Evolutionary conservation across 2,113 vertebrate species (phyloP).

Genomic region (Apodemus sylvaticus): DNA sequence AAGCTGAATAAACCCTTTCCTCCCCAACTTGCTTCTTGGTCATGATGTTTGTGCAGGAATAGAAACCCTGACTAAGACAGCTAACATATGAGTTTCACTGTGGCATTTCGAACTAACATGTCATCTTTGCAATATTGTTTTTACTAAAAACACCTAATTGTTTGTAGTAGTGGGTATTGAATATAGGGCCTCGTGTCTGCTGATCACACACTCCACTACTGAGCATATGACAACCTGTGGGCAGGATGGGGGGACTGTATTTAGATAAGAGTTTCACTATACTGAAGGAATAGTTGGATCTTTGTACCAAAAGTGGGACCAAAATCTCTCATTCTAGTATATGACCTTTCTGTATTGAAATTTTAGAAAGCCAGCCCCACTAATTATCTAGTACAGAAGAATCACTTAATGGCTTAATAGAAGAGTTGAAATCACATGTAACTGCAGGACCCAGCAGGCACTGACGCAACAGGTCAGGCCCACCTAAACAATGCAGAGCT

Average conservation of each 20-base stretch:
- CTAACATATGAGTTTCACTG: background rate
- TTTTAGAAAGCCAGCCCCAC: conserved; percentile 2
- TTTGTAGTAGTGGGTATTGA: background rate
- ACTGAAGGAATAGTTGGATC: background rate
- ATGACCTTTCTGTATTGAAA: background rate
- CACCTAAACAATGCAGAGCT: background rate
- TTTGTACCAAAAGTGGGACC: conserved; percentile 1
- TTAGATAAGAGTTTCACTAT: background rate
- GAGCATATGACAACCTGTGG: background rate
- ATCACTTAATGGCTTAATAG: conserved; percentile 16
- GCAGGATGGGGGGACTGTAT: background rate
- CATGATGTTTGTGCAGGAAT: too few species aligned
- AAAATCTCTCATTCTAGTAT: conserved; percentile 2
- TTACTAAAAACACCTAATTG: background rate
- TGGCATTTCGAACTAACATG: background rate
- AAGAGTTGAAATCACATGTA: background rate
- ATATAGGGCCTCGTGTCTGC: background rate
- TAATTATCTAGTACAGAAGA: background rate
- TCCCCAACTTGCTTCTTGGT: too few species aligned
- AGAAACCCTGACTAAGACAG: too few species aligned
- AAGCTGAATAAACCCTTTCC: too few species aligned
- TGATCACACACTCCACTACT: background rate
- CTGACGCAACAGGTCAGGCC: background rate
- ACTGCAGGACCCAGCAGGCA: background rate
- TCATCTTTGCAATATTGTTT: background rate